Evolutionary conservation across 2,888 invertebrate species (phyloP), one percentile per base, ranked within the genome.

Genomic region (Timema podura): DNA sequence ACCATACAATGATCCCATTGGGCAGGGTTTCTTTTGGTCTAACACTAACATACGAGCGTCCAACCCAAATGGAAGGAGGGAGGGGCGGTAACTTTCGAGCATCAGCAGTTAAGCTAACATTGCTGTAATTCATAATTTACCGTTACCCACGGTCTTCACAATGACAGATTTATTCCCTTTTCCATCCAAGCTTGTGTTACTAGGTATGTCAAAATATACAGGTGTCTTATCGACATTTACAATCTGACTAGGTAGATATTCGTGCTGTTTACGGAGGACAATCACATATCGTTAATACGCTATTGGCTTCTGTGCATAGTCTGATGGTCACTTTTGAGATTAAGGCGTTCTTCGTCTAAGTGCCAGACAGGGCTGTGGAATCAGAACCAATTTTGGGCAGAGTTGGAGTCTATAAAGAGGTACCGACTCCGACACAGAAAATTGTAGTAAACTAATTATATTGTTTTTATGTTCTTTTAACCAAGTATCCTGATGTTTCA

Each of bases 1-100:
- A 72, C 11, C 71, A 65, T 64, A 72, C 65, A 48, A 72, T 51
- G 16, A 73, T 54, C 30, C 68, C 69, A 11, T 66, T 30, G 30
- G 30, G 30, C 30, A 30, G 30, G 3, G 30, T 30, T 30, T 30
- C 30, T 30, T 68, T 71, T 70, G 5, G 49, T 73, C 68, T 73
- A 70, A 46, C 67, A 48, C 65, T 66, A 46, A 48, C 45, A 46
- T 13, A 70, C 48, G 9, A 70, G 30, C 1, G 30, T 30, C 1
- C 3, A 30, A 30, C 30, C 30, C 30, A 30, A 30, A 30, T 30
- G 30, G 30, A 30, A 30, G 30, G 30, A 3, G 30, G 30, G 3
- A 30, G 64, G n/a, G 70, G 70, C 10, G 70, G 66, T 49, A 66
- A 49, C 57, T 70, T 57, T 57, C 68, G 6, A 11, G 65, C 70